A percentile compares a stretch with the other conserved stretches of the same genome.
These are phyloP conservation scores for Aleadryas rufinucha DNA, from an alignment of 2,113 vertebrate genomes.

Conservation along the genomic window DNA sequence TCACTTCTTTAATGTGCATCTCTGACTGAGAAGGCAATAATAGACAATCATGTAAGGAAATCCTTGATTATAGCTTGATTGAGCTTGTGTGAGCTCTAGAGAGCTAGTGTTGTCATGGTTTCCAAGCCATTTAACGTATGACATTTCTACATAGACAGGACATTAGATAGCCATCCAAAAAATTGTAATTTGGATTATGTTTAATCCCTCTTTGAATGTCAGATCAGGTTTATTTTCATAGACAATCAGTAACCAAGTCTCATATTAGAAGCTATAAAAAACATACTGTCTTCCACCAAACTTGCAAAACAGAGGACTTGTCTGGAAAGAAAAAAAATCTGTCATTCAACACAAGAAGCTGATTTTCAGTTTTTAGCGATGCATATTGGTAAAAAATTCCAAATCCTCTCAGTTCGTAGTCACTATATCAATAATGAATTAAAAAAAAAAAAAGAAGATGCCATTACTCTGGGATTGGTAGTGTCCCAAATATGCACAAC, in stretches of 20 bases:
- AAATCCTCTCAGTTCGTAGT: background rate
- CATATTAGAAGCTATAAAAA: constrained; percentile 2
- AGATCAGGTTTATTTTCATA: constrained; percentile 33
- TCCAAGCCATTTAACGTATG: constrained; percentile 35
- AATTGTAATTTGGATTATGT: constrained; percentile 20
- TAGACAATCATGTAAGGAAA: constrained; percentile 73
- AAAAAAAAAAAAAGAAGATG: rapidly evolving
- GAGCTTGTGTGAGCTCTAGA: constrained; percentile 68
- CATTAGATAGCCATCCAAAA: constrained; percentile 64
- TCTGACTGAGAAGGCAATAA: constrained; percentile 71
- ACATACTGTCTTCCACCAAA: background rate
- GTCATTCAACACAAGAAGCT: background rate
- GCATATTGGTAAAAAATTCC: background rate
- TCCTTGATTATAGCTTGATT: constrained; percentile 76
- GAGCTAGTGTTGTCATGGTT: constrained; percentile 70
- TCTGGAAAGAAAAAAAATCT: background rate
- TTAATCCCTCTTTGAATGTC: background rate
- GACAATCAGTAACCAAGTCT: constrained; percentile 1
- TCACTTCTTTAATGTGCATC: constrained; percentile 57
- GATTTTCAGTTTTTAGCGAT: background rate
- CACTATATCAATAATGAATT: background rate
- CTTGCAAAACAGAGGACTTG: background rate
- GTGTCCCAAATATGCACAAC: background rate
- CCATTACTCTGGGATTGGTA: background rate
- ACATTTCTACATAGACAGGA: constrained; percentile 53